Evolutionary conservation across 64 coral and sea anemone genomes (phyloP), one percentile per base, ranked within the genome.

Genomic region (Dendrophyllia cribrosa): DNA sequence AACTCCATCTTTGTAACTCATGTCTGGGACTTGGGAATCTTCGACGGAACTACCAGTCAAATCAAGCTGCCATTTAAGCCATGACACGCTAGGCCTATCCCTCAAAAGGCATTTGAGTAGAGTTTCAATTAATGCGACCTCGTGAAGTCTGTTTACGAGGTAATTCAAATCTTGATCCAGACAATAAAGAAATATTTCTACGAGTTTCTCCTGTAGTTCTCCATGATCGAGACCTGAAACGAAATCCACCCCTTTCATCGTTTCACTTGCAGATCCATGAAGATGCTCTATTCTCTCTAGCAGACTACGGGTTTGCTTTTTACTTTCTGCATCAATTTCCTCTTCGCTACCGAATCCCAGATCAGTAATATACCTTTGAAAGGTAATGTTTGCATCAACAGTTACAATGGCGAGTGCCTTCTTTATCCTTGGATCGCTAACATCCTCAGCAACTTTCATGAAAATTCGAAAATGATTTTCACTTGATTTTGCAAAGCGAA

Each of bases 31-130:
- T 49, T 86, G 82, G 14, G 82, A 10, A 47, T n/a, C 44, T 16
- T 86, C 82, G 21, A 49, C 48, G 16, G 45, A 19, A 51, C 82
- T 86, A 13, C 82, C 82, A 50, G 62, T 86, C 46, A 86, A 86
- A 69, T 86, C 63, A 69, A 86, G 16, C 43, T 86, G 34, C 82
- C 82, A 86, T 69, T 69, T 67, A 9, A 86, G 65, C 82, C 82
- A 86, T 13, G 82, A 86, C 3, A 86, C 15, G 16, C 63, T 21
- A 13, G 82, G 82, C n/a, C 8, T 69, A 69, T 86, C 63, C 61
- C 82, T 16, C 62, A 86, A 49, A 86, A 70, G 19, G 62, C 0
- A 10, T 49, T 86, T 86, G 7, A 86, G 61, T 19, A 86, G 46
- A 50, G 82, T 70, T 86, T 86, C 82, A 51, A 86, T 70, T 23